Evolutionary conservation across 2,888 invertebrate species (phyloP).

Genomic region (Halictus quadricinctus): DNA sequence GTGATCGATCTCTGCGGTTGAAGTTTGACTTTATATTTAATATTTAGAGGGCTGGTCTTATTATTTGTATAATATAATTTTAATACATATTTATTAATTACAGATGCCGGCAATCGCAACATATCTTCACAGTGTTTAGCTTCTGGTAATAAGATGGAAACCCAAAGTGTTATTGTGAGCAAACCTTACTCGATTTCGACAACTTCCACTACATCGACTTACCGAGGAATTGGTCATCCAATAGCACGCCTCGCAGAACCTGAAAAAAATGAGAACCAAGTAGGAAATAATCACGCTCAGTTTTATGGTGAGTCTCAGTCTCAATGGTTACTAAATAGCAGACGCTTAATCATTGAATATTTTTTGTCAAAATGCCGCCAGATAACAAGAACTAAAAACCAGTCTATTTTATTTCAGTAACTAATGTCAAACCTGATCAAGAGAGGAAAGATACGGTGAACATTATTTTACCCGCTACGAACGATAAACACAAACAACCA

Average conservation of each 20-base stretch:
- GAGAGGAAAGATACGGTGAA: conserved; percentile 74
- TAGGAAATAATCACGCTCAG: conserved; percentile 74
- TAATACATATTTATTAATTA: conserved; percentile 44
- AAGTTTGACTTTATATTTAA: neutral
- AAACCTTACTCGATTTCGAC: conserved; percentile 81
- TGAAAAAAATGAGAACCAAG: conserved; percentile 75
- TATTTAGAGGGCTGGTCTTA: too few relatives aligned
- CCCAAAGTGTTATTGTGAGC: conserved; percentile 85
- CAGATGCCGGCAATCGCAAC: conserved; percentile 77
- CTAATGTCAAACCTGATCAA: conserved; percentile 76
- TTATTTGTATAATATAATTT: neutral
- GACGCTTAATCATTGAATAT: neutral
- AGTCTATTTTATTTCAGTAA: conserved; percentile 65
- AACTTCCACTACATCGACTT: conserved; percentile 77
- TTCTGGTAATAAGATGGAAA: conserved; percentile 78
- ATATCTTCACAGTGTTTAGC: conserved; percentile 76
- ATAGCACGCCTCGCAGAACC: conserved; percentile 78
- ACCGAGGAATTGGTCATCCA: conserved; percentile 77
- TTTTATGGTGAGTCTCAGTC: conserved; percentile 75
- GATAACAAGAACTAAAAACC: neutral
- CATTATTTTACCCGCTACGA: conserved; percentile 66
- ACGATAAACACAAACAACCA: conserved; percentile 77
- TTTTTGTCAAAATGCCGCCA: neutral
- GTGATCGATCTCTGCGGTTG: neutral
- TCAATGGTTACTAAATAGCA: neutral